Evolutionary conservation across 2,797 vertebrate genomes (phyloP), one percentile per base, ranked within the genome.

Genomic region (Oryzias dopingdopingensis): DNA sequence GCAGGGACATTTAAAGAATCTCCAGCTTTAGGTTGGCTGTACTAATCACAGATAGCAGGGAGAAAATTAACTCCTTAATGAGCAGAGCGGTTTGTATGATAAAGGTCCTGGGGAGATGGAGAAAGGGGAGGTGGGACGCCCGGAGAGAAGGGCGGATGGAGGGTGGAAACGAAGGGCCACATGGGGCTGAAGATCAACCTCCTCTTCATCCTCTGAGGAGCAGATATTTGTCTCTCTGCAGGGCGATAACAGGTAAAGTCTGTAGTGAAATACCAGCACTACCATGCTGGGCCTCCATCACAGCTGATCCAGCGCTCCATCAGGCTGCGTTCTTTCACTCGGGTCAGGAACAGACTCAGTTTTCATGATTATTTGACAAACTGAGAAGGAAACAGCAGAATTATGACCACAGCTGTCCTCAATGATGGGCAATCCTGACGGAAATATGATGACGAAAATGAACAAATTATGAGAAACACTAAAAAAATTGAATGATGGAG

Each of bases 11-110:
- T 88, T 92, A 86, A 92, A 92, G 90, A 91, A 93, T 92, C 89
- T 87, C 87, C 90, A 90, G 81, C 86, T 89, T 91, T 93, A 91
- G 70, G 89, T 89, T 86, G 78, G 79, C 86, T 88, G 76, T 82
- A 75, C 80, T 88, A 89, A 90, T 86, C 83, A 80, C 74, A 86
- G 83, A 89, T 91, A 90, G 85, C 72, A 82, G 79, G n/a, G 70
- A 87, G 81, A 83, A 88, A 89, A 86, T 90, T 89, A 92, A 92
- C 90, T 90, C 76, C 88, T 92, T 91, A 91, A 92, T 90, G 88
- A 92, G 90, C 85, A 90, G 81, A 88, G 88, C 69, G 49, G 82
- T 85, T 81, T 84, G 69, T 64, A 68, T 64, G 90, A 93, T 91
- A 91, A 90, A 80, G 77, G 85, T 73, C 81, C 80, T 74, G 80